Evolutionary conservation across 1,140 invertebrate species (phyloP).

Genomic region (Eupeodes corollae): DNA sequence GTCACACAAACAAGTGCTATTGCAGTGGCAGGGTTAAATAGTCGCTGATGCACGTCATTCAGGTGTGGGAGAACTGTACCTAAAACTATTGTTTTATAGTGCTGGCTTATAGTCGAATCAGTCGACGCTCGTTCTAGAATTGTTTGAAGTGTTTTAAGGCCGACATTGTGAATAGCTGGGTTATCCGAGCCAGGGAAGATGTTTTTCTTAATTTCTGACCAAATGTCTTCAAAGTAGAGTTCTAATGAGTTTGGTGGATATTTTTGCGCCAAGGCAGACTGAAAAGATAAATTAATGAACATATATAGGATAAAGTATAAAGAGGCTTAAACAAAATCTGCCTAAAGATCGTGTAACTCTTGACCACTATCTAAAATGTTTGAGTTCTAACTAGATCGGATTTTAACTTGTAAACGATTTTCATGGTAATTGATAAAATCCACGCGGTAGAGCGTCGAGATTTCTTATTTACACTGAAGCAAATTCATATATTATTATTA

Average conservation of each 20-base stretch:
- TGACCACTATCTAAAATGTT: no score
- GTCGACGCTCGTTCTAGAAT: slow-evolving; percentile 19
- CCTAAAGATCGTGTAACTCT: no score
- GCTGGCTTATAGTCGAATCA: slow-evolving; percentile 21
- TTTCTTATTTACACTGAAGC: no score
- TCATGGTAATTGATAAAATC: no score
- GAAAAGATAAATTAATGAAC: slow-evolving; percentile 7
- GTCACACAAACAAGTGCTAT: slow-evolving; percentile 29
- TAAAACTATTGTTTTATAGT: slow-evolving; percentile 24
- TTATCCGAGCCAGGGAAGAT: slow-evolving; percentile 30
- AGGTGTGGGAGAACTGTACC: slow-evolving; percentile 26
- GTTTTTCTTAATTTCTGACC: slow-evolving; percentile 26
- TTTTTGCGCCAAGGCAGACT: slow-evolving; percentile 23
- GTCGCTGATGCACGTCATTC: slow-evolving; percentile 27
- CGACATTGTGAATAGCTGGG: slow-evolving; percentile 15
- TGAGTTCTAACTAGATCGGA: no score
- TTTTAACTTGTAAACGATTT: no score
- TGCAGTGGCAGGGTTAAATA: slow-evolving; percentile 23
- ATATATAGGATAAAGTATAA: slow-evolving; percentile 5
- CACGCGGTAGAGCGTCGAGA: no score
- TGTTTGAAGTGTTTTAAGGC: slow-evolving; percentile 15
- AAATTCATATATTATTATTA: no score
- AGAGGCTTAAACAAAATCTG: slow-evolving; percentile 15
- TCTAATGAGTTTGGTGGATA: slow-evolving; percentile 20
- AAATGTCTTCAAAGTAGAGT: slow-evolving; percentile 29